Base-by-base conservation (phyloP, 2,113 vertebrate genomes). In the Tychaedon coryphoeus region DNA sequence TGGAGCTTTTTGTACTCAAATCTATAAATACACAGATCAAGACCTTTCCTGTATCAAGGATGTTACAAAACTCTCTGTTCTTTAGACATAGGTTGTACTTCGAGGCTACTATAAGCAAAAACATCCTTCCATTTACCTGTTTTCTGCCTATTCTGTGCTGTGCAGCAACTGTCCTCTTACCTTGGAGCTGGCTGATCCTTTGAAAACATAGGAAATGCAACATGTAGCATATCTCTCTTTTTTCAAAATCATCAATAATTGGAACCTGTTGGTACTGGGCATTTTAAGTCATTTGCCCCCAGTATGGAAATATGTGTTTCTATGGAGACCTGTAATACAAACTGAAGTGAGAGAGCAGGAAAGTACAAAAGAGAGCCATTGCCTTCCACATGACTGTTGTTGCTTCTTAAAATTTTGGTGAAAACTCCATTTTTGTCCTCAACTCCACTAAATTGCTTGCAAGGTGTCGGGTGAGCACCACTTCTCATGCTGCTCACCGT, bases 371-470 rank as follows among this genome's bases (percentile, higher is more conserved):
- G 14, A 79, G 28, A 80, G 18, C 5, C 57, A 23, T 13, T 1
- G 2, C 7, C 38, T 74, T 66, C 23, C 26, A 12, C 9, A 14
- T 0, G 0, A 50, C 31, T 10, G 1, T 47, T 54, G 14, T 17
- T 85, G 24, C 6, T 56, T 45, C 60, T 70, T 57, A 40, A 73
- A 42, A 45, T 36, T 23, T 57, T 86, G 31, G 50, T 48, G 36
- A 64, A 86, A 79, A 10, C 2, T 14, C 10, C 5, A 31, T 48
- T 70, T 77, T 84, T 42, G 38, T 56, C 8, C 36, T 58, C 43
- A 90, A 6, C 2, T 3, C 3, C 14, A 38, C 12, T 29, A 33
- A 76, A 43, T 19, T 48, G 1, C 53, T 86, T 36, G 19, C 11
- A 8, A 34, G 22, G 3, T 62, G 4, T 31, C 8, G 19, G 14